A percentile compares a stretch with the other conserved stretches of the same genome.
phyloP scores from a whole-genome alignment of 2,113 vertebrate genomes.

The Buteo buteo region DNA sequence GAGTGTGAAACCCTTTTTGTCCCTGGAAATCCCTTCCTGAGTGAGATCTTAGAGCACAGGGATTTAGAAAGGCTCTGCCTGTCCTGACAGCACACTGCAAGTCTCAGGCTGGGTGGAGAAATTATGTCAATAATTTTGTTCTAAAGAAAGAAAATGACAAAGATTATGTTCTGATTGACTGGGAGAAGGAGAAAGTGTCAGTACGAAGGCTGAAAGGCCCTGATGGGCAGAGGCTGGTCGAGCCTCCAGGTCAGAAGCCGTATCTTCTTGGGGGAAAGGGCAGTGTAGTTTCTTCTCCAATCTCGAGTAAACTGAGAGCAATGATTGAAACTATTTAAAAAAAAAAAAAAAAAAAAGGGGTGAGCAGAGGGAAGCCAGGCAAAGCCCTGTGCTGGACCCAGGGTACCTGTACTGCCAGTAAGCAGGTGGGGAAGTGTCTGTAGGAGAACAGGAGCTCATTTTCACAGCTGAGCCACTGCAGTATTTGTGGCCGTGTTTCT shows the following conservation, averaged over 20 bases:
- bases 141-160: not conserved
- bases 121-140: not conserved
- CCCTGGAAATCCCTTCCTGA: not conserved
- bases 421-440: not conserved
- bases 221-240: not conserved
- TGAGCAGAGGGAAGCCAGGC: not conserved
- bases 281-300: not conserved
- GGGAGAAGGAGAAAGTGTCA: not conserved
- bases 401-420: not conserved
- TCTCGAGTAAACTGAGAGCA: not conserved
- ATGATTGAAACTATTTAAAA: not conserved
- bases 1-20: too few relatives aligned
- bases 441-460: not conserved
- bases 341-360: not conserved
- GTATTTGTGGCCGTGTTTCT: not conserved
- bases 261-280: not conserved
- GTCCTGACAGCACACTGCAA: not conserved
- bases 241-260: not conserved
- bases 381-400: fast-evolving
- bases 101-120: not conserved
- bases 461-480: not conserved
- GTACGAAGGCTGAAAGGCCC: not conserved
- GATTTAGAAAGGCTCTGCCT: not conserved
- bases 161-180: fast-evolving
- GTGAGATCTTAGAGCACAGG: not conserved